Evolutionary conservation across 2,113 vertebrate genomes (phyloP), one percentile per base, ranked within the genome.

Genomic region (Leiothrix lutea): DNA sequence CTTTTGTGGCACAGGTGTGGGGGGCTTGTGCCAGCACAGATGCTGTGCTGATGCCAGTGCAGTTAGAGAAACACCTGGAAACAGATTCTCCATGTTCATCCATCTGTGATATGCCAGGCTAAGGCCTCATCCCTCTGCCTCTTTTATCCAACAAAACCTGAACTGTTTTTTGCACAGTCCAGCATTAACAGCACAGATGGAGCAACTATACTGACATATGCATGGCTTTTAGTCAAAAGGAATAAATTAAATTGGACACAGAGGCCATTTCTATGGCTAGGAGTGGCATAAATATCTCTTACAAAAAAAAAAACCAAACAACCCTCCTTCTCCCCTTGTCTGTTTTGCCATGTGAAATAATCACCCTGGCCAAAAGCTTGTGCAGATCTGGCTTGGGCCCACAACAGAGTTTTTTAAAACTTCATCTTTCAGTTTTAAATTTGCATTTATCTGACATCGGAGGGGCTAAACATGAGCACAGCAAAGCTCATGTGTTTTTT

Each of bases 121-220:
- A 47, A 74, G 67, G 22, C 8, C 4, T 24, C 72, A 89, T 60
- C 38, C 28, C 40, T 58, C n/a, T 86, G 58, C 36, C 38, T 64
- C 66, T 60, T 11, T 21, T 31, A 28, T 20, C 78, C 29, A 24
- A 7, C 71, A 87, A 89, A 92, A 51, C 56, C 61, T 25, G 53
- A 87, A n/a, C 1, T 0, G 1, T 73, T 58, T 83, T 91, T 67
- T 87, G 26, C 53, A 64, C 38, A 53, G 84, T 75, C 73, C 87
- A 60, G 61, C 61, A 65, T 88, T 90, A 82, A 64, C 92, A 91
- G 94, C 78, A 93, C 92, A 94, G 94, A 91, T 87, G 81, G 95
- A 94, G 57, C 53, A 87, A 40, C 66, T 36, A 2, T 42, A 42
- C 18, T 69, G 91, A 61, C 91, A 89, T 91, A 94, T 65, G 83